phyloP scores from a whole-genome alignment of 2,797 vertebrate species.

The Oryzias sinensis region DNA sequence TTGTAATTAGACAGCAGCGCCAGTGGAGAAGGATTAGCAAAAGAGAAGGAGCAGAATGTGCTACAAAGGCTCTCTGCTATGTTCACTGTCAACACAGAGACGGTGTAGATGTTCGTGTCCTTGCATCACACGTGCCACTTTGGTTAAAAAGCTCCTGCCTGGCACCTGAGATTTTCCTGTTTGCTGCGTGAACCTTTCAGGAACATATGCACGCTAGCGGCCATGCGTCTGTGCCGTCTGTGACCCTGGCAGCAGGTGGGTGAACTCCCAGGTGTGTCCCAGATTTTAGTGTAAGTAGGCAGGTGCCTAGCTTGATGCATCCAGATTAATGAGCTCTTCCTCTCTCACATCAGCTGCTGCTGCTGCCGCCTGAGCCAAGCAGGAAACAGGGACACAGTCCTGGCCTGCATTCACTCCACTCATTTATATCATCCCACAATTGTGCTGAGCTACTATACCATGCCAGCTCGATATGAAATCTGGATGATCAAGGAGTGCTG shows the following conservation, averaged over 20 bases:
- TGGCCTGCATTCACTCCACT: conserved; percentile 50
- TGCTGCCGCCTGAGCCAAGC: conserved; percentile 48
- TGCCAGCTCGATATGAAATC: conserved; percentile 41
- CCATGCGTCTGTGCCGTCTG: conserved; percentile 36
- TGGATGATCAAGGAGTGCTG: conserved; percentile 42
- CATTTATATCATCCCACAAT: conserved; percentile 59
- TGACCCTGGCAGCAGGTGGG: conserved; percentile 70
- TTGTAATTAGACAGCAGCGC: conserved; percentile 75
- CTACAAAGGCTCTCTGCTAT: conserved; percentile 7
- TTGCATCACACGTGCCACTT: conserved; percentile 13
- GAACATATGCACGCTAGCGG: conserved; percentile 3
- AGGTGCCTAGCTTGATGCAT: conserved; percentile 68
- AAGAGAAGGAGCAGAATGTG: conserved; percentile 16
- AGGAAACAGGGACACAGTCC: conserved; percentile 65
- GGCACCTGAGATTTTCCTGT: conserved; percentile 20
- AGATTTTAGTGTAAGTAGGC: conserved; percentile 72
- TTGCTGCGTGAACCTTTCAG: conserved; percentile 3
- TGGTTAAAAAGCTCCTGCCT: conserved; percentile 3
- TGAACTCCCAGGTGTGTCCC: conserved; percentile 78
- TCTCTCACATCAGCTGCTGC: conserved; percentile 65
- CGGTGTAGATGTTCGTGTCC: conserved; percentile 14
- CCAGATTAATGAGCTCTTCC: conserved; percentile 76
- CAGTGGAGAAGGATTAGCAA: conserved; percentile 34
- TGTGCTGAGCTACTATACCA: conserved; percentile 32
- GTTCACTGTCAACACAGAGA: conserved; percentile 1